Evolutionary conservation across 2,888 invertebrate species (phyloP), one percentile per base, ranked within the genome.

Genomic region (Exocentrus adspersus): DNA sequence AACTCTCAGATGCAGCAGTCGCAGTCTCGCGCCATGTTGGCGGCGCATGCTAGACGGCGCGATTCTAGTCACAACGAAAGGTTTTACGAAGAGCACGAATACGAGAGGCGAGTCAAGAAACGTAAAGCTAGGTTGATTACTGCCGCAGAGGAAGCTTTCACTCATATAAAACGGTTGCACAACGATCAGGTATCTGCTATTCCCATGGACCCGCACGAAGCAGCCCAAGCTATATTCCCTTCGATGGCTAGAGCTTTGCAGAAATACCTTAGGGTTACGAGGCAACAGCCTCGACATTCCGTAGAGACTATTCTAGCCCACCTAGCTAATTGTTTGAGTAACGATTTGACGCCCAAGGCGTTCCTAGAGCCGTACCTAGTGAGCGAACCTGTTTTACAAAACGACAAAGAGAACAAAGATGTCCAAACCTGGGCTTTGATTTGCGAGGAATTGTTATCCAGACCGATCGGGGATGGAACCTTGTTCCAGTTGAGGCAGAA

Each of bases 81-180:
- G 30, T 97, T 98, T 84, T 97, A 98, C 83, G 98, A 98, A 82
- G 98, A 99, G 83, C 94, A 97, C 78, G 98, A 99, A 83, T 95
- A 97, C 75, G 97, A 97, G 79, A 85, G 97, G 2, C 86, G 97
- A 60, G 96, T 98, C 60, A 89, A 94, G 77, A 98, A 98, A 82
- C 86, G 98, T 0, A 87, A 91, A 62, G 97, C 98, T 2, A 86
- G 98, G 16, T 86, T 99, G 41, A 89, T 97, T 59, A 92, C 94
- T 1, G 96, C 98, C 0, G 93, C 97, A 0, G 98, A 99, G 82
- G 98, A 99, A 79, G 97, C 98, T 0, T 99, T 99, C 82, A 96
- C 97, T 9, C 98, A 98, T 79, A 96, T 99, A 69, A 92, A 95
- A 76, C 87, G 97, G 32, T 88, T 97, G 67, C 84, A 89, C 69